Percentiles rank a stretch among this genome's conserved stretches.
Evolutionary conservation across 37 sponge, comb jelly and placozoan genomes (phyloP).

Genomic region (Ephydatia muelleri): DNA sequence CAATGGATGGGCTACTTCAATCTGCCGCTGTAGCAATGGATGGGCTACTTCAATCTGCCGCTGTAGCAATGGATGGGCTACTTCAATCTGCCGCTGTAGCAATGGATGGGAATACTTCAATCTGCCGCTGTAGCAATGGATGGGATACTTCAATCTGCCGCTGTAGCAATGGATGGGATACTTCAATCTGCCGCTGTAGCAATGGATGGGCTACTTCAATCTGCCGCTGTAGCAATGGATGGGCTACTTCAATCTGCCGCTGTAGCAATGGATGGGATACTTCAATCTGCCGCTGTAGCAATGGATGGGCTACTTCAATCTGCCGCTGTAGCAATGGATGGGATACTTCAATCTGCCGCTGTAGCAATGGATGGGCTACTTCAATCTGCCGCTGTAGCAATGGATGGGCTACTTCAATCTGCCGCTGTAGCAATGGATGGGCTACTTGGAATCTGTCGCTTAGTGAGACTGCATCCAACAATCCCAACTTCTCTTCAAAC

Average conservation of each 20-base stretch:
- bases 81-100: constrained; percentile 71
- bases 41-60: constrained; percentile 41
- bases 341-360: constrained; percentile 75
- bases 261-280: too few species aligned
- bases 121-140: too few species aligned
- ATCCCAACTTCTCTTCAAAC: constrained; percentile 68
- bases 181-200: constrained; percentile 31
- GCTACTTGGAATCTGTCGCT: constrained; percentile 40
- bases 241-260: constrained; percentile 40
- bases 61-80: too few species aligned
- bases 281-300: constrained; percentile 71
- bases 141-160: constrained; percentile 79
- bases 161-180: constrained; percentile 48
- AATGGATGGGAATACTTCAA: constrained; percentile 49
- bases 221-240: constrained; percentile 60
- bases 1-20: too few species aligned
- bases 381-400: constrained; percentile 35
- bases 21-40: constrained; percentile 62
- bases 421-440: constrained; percentile 55
- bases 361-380: constrained; percentile 49
- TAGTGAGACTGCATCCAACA: constrained; percentile 64
- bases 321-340: too few species aligned
- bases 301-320: constrained; percentile 45
- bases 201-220: too few species aligned
- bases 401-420: constrained; percentile 77